Percentiles rank a stretch among this genome's conserved stretches.
Evolutionary conservation across 2,888 invertebrate genomes (phyloP).

Genomic region (Trissoscelio sp.): DNA sequence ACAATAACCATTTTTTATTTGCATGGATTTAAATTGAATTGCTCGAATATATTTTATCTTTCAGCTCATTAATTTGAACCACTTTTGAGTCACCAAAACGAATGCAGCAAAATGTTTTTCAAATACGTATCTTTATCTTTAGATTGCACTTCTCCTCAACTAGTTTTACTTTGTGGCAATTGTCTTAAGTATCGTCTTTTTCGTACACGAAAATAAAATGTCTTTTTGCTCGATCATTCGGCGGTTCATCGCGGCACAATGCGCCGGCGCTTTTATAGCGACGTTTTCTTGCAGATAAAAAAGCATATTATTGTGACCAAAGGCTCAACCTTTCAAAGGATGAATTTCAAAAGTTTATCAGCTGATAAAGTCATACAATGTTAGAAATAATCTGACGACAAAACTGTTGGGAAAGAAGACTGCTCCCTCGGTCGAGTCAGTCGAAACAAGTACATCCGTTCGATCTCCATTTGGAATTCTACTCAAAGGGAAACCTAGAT

Average conservation of each 20-base stretch:
- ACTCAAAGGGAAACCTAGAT: too few species aligned
- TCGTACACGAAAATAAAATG: conserved; percentile 32
- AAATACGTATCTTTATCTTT: too few species aligned
- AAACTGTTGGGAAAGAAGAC: too few species aligned
- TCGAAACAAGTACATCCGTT: too few species aligned
- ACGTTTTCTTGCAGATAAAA: background rate
- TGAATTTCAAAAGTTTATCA: background rate
- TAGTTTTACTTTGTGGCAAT: conserved; percentile 17
- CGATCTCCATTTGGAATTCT: too few species aligned
- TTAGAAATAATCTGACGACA: too few species aligned
- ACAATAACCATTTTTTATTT: too few species aligned
- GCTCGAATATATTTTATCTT: too few species aligned
- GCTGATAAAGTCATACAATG: background rate
- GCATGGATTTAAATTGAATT: too few species aligned
- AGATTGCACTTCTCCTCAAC: conserved; percentile 16
- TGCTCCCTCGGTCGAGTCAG: too few species aligned
- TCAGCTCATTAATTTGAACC: too few species aligned
- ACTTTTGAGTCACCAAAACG: too few species aligned
- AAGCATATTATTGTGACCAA: conserved; percentile 5
- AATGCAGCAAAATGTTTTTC: background rate
- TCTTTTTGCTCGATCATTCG: conserved; percentile 33
- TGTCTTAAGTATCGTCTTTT: conserved; percentile 43
- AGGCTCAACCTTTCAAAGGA: background rate
- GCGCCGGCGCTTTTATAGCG: conserved; percentile 10
- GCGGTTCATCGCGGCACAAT: conserved; percentile 4